Conservation (phyloP, 2,113 vertebrate species). For the Zosterops pallidus region DNA sequence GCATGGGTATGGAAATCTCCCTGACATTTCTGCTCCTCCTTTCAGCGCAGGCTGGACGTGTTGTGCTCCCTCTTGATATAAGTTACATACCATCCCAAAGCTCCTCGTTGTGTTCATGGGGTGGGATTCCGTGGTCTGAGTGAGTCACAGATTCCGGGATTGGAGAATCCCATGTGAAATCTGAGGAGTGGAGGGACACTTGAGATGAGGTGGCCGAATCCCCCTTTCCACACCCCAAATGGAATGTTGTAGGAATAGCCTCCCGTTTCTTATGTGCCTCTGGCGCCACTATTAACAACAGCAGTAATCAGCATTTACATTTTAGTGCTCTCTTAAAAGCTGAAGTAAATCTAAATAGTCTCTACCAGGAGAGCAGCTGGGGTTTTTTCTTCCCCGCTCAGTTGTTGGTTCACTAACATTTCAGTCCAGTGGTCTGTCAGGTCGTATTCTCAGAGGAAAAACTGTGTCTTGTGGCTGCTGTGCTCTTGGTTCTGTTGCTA, state of each 20-base stretch:
- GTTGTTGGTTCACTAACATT: fast-evolving
- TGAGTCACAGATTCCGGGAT: not conserved
- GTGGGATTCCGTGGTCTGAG: not conserved
- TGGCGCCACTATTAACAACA: not conserved
- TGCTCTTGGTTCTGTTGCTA: not conserved
- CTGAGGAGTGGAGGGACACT: not conserved
- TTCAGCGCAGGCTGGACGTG: not conserved
- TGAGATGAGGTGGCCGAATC: not conserved
- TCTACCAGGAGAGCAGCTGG: not conserved
- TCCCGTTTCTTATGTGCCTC: not conserved
- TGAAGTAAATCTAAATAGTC: not conserved
- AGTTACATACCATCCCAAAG: not conserved
- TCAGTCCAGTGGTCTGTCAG: not conserved
- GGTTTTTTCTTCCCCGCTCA: fast-evolving
- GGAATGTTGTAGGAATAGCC: not conserved
- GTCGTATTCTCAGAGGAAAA: not conserved
- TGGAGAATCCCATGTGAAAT: slow-evolving; percentile 1
- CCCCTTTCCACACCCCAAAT: not conserved
- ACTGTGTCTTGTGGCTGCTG: not conserved
- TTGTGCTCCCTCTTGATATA: not conserved
- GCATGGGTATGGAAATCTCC: not conserved
- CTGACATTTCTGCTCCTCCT: slow-evolving; percentile 1
- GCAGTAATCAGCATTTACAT: not conserved
- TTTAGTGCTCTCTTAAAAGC: not conserved
- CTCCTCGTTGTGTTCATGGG: not conserved